Evolutionary conservation across 2,888 invertebrate species (phyloP).

Genomic region (Drosophila ustulata): DNA sequence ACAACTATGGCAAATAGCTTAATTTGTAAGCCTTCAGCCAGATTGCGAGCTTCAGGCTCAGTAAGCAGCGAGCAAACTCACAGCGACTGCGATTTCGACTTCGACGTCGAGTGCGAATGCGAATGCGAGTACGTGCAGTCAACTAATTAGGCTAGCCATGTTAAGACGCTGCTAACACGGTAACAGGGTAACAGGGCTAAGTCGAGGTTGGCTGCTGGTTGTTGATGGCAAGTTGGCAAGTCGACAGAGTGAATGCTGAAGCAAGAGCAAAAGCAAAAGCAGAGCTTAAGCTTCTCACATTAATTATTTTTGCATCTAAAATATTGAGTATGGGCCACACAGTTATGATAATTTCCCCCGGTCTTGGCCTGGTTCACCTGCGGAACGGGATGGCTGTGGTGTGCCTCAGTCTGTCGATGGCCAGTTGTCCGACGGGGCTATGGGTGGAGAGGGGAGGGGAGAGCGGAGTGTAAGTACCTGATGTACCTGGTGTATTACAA

Average conservation of each 20-base stretch:
- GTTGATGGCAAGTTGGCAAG: slow-evolving; percentile 11
- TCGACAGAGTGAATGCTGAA: slow-evolving; percentile 6
- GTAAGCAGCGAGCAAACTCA: slow-evolving; percentile 2
- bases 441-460: background rate
- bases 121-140: slow-evolving; percentile 57
- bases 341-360: slow-evolving; percentile 71
- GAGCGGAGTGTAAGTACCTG: slow-evolving; percentile 57
- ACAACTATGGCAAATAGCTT: slow-evolving; percentile 68
- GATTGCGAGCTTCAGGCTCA: slow-evolving; percentile 24
- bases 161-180: slow-evolving; percentile 48
- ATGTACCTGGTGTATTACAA: slow-evolving; percentile 72
- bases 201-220: slow-evolving; percentile 20
- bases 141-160: slow-evolving; percentile 66
- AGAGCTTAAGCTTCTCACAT: slow-evolving; percentile 69
- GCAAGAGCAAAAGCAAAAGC: slow-evolving; percentile 14
- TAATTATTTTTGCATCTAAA: slow-evolving; percentile 76
- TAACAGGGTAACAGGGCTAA: slow-evolving; percentile 19
- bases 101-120: background rate
- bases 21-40: slow-evolving; percentile 68
- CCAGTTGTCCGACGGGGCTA: slow-evolving; percentile 10
- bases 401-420: slow-evolving; percentile 29
- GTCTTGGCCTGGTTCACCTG: slow-evolving; percentile 16
- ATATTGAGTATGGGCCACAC: slow-evolving; percentile 66
- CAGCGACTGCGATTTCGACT: background rate
- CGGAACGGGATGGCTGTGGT: background rate